Evolutionary conservation across 2,113 vertebrate species (phyloP), one percentile per base, ranked within the genome.

Genomic region (Pongo pygmaeus): DNA sequence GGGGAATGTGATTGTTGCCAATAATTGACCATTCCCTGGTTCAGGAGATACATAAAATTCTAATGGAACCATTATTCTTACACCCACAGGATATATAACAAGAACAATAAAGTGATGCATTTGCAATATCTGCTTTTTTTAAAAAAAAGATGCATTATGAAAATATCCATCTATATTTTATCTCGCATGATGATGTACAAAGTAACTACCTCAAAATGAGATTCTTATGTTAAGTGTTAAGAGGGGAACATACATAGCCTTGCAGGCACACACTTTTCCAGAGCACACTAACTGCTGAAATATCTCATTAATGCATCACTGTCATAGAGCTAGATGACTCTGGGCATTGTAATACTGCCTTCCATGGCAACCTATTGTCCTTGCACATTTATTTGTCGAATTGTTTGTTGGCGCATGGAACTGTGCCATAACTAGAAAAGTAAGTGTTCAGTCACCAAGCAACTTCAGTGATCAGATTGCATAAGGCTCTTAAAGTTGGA

Each of bases 21-120:
- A 83, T 96, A 94, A 97, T 77, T 97, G 96, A 97, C 96, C 84
- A 92, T 97, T 95, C 89, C 83, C 57, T 93, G 87, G 86, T 97
- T 96, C 93, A 93, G 85, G 77, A 97, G 91, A 96, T 97, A 89
- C 92, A 96, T 97, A 97, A 97, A 97, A 96, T 92, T 77, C 93
- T 94, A 98, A 95, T 92, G 90, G 92, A 97, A 90, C 87, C 27
- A 48, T 96, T 97, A 94, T 93, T 98, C 92, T 97, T 96, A 96
- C 93, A 93, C 89, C 97, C 87, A 93, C 92, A 94, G 93, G 88
- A 94, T 96, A 80, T 91, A 64, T 94, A 92, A 89, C 50, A 88
- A 97, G 87, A 97, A 92, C 59, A 86, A 95, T 75, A 95, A 97
- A 96, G 55, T 14, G 67, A 97, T 94, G 48, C 22, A 32, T 96